Conservation (phyloP, 2,797 vertebrate genomes). For the Pipistrellus pygmaeus region DNA sequence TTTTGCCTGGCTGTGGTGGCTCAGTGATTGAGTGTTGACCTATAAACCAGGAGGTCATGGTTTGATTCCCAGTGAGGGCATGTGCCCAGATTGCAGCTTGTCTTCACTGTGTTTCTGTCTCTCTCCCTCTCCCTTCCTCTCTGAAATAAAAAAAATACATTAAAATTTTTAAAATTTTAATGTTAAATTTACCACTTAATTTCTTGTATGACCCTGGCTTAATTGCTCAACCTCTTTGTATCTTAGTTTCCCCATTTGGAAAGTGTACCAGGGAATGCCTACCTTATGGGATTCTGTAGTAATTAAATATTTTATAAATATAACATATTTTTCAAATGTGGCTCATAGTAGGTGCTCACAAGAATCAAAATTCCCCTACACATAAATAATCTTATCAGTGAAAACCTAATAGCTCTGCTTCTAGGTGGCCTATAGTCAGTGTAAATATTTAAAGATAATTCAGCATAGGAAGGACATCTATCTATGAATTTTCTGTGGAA, state of each 20-base stretch:
- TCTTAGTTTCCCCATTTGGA: neutral
- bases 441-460: neutral
- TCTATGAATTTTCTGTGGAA: neutral
- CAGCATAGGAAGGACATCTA: neutral
- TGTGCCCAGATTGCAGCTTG: too few relatives aligned
- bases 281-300: neutral
- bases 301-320: constrained; percentile 45
- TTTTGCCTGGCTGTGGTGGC: neutral
- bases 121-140: too few relatives aligned
- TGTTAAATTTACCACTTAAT: neutral
- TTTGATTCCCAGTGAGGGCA: too few relatives aligned
- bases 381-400: neutral
- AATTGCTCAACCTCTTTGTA: neutral
- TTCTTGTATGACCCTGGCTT: neutral
- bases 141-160: too few relatives aligned
- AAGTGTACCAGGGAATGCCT: neutral
- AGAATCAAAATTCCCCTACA: neutral
- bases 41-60: too few relatives aligned
- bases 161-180: too few relatives aligned
- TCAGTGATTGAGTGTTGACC: too few relatives aligned
- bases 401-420: neutral
- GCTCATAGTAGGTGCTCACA: neutral
- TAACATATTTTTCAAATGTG: neutral
- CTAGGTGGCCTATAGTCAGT: neutral
- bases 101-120: too few relatives aligned